Conservation (phyloP, 2,888 invertebrate genomes). For the Watsonalla cultraria region DNA sequence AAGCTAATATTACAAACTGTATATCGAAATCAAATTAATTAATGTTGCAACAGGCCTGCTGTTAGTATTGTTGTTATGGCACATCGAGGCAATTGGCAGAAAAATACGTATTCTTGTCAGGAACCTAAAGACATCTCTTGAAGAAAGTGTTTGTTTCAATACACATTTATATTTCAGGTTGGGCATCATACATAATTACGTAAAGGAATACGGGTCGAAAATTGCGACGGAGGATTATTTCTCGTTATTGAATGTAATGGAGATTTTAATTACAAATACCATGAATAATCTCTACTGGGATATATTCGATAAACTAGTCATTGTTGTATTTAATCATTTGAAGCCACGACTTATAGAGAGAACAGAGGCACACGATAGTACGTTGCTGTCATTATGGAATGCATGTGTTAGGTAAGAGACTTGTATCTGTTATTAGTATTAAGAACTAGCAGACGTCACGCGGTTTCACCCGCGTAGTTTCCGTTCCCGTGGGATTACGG, state of each 20-base stretch:
- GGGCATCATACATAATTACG: slow-evolving; percentile 48
- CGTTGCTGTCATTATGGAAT: slow-evolving; percentile 52
- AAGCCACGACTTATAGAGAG: slow-evolving; percentile 9
- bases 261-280: slow-evolving; percentile 36
- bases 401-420: slow-evolving; percentile 56
- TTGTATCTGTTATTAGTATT: too few species aligned
- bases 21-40: too few species aligned
- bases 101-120: too few species aligned
- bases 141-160: too few species aligned
- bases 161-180: slow-evolving; percentile 44
- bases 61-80: too few species aligned
- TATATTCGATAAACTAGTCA: slow-evolving; percentile 36
- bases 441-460: too few species aligned
- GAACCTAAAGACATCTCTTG: too few species aligned
- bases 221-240: slow-evolving; percentile 40
- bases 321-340: slow-evolving; percentile 31
- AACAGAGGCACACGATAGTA: slow-evolving; percentile 25
- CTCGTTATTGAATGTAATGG: slow-evolving; percentile 38
- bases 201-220: slow-evolving; percentile 37
- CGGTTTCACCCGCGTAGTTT: too few species aligned
- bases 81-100: too few species aligned
- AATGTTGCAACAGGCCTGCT: too few species aligned
- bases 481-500: too few species aligned
- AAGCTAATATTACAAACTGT: too few species aligned
- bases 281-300: slow-evolving; percentile 40